A percentile compares a stretch with the other conserved stretches of the same genome.
phyloP scores from a whole-genome alignment of 1,140 invertebrate species.

The Papilio polytes region DNA sequence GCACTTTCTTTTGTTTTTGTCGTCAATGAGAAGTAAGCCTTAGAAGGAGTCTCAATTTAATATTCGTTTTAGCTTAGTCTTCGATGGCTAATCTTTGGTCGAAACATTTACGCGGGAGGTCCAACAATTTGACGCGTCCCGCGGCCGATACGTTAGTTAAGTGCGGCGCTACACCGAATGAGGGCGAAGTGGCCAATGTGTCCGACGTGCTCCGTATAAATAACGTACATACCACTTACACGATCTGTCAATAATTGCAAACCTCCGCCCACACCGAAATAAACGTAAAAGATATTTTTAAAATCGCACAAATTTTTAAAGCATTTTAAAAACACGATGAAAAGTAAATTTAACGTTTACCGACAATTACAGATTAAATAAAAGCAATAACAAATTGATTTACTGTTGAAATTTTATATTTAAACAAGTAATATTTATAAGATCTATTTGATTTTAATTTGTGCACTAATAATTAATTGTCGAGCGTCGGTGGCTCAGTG shows the following conservation, averaged over 20 bases:
- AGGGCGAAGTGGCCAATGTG: background rate
- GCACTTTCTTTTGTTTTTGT: background rate
- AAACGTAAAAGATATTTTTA: background rate
- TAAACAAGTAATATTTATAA: too few species aligned
- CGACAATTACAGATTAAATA: background rate
- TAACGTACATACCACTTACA: conserved; percentile 33
- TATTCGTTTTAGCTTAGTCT: background rate
- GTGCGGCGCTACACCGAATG: conserved; percentile 45
- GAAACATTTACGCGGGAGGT: conserved; percentile 49
- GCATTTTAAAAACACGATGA: background rate
- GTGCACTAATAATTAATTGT: too few species aligned
- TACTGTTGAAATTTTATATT: too few species aligned
- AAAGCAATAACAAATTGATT: too few species aligned
- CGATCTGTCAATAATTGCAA: conserved; percentile 41
- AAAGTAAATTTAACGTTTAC: background rate
- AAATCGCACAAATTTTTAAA: background rate
- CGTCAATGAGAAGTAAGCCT: background rate
- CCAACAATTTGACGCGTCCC: conserved; percentile 43
- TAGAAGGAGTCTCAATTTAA: background rate
- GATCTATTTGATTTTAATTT: too few species aligned
- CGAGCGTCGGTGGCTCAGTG: too few species aligned
- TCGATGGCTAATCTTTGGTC: conserved; percentile 41
- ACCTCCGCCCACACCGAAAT: conserved; percentile 34
- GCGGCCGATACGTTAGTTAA: conserved; percentile 51
- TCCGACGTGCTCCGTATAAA: conserved; percentile 32